Evolutionary conservation across 2,113 vertebrate genomes (phyloP).

Genomic region (Cyphomyrus discorhynchus): DNA sequence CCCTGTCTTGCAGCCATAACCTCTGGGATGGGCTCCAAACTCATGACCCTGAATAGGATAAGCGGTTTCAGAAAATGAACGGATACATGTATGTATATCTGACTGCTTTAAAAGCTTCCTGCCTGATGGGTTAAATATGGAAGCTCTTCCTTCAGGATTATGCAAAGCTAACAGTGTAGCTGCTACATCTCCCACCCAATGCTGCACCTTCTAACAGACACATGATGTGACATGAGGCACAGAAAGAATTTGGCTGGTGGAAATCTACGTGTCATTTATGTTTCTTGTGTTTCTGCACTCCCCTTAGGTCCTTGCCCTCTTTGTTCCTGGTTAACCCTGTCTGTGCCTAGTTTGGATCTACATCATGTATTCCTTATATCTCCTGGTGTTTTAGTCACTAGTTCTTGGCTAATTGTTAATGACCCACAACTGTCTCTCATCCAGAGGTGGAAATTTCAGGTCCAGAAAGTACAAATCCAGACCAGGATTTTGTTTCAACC

Average conservation of each 20-base stretch:
- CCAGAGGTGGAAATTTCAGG: too few species aligned
- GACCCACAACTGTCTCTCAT: neutral
- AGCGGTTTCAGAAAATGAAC: too few species aligned
- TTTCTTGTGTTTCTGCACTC: too few species aligned
- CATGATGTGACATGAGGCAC: neutral
- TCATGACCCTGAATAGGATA: too few species aligned
- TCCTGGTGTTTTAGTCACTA: neutral
- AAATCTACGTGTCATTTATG: too few species aligned
- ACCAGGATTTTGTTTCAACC: too few species aligned
- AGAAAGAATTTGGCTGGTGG: neutral
- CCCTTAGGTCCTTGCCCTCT: too few species aligned
- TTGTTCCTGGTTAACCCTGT: too few species aligned
- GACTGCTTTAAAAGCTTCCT: neutral
- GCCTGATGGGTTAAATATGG: neutral
- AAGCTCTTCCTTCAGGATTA: neutral
- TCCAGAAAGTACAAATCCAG: too few species aligned
- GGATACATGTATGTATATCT: neutral
- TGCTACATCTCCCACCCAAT: neutral
- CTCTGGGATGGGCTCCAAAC: too few species aligned
- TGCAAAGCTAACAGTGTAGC: neutral
- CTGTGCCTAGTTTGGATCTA: neutral
- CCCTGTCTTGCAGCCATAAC: too few species aligned
- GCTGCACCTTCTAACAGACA: neutral
- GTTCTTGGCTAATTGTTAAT: neutral
- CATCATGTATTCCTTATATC: neutral